Base-by-base conservation (phyloP, 2,113 vertebrate species). In the Stercorarius parasiticus region DNA sequence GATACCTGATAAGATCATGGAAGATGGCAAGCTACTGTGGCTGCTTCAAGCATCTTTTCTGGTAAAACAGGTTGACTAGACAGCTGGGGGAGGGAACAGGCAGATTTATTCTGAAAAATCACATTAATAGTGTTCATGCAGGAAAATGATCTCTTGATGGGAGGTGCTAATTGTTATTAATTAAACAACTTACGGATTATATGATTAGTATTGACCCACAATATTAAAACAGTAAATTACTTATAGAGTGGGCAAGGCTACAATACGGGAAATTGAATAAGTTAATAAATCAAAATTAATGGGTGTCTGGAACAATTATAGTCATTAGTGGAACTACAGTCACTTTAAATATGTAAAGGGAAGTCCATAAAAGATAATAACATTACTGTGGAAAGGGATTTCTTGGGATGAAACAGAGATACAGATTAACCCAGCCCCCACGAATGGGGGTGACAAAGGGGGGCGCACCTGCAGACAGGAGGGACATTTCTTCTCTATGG, bases 251-350 rank as follows among this genome's bases (percentile, higher is more conserved):
- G 90, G 84, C 67, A 95, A 95, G 84, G 73, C 71, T 93, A 90
- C 80, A 94, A 88, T 84, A 87, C 0, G 1, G 74, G 66, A 90
- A 92, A 95, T 69, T 66, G 94, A 96, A 42, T 88, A 93, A 94
- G 95, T 96, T 96, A 95, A 97, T 97, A 97, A 94, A 97, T 97
- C 96, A 96, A 95, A 96, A 94, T 97, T 93, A 97, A 96, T 95
- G 73, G 32, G 36, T 83, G 90, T 81, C 94, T 96, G 81, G 55
- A 96, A 95, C 90, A 95, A 97, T 97, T 97, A 97, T 10, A 94
- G 81, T 82, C 78, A 79, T 92, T 91, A 96, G 64, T 89, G 69
- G 77, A 82, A 59, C 61, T 66, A 71, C 34, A 82, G 82, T 82
- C 45, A 58, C 65, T 96, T 88, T 26, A 84, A 93, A 84, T 94